Base-by-base conservation (phyloP, 2,797 vertebrate genomes). In the Chromobotia macracanthus region DNA sequence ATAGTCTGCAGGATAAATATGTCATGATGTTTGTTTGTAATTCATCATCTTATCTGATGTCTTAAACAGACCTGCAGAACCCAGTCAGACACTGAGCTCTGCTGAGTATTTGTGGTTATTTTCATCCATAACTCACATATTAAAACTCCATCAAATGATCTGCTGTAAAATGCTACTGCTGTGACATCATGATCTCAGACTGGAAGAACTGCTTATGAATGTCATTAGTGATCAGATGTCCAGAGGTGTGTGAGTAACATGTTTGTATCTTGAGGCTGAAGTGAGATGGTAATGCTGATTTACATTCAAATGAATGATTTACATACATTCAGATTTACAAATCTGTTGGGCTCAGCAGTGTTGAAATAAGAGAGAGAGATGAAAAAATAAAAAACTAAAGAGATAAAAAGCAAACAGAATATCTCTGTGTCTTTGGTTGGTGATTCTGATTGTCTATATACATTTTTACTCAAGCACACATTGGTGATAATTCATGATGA, bases 211-310 rank as follows among this genome's bases (percentile, higher is more conserved):
- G 12, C 56, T 63, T 16, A 1, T 18, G 18, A 51, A 51, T 18
- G 19, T 23, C 6, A 28, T 46, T 8, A 0, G 21, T 21, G 19
- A 10, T 76, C 35, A 9, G 2, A 58, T 46, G 12, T 9, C 50
- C 15, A 0, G 2, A 15, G 11, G 65, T 46, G 4, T 13, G 16
- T 0, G 48, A 21, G 0, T 55, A 25, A 28, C 11, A 13, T 60
- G 23, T 60, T 60, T 15, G 6, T 77, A 25, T 69, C 75, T 48
- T 69, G 75, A 60, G 75, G 53, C 35, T 77, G 53, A 77, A 69
- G 50, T 67, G 35, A 2, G 51, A 77, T 53, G 60, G 23, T 18
- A 60, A 60, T 19, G 51, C 6, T 4, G 5, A 38, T 38, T 4
- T n/a, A 58, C n/a, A 44, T n/a, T 25, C 70, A 58, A n/a, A n/a